Evolutionary conservation across 2,113 vertebrate species (phyloP).

Genomic region (Neomonachus schauinslandi): DNA sequence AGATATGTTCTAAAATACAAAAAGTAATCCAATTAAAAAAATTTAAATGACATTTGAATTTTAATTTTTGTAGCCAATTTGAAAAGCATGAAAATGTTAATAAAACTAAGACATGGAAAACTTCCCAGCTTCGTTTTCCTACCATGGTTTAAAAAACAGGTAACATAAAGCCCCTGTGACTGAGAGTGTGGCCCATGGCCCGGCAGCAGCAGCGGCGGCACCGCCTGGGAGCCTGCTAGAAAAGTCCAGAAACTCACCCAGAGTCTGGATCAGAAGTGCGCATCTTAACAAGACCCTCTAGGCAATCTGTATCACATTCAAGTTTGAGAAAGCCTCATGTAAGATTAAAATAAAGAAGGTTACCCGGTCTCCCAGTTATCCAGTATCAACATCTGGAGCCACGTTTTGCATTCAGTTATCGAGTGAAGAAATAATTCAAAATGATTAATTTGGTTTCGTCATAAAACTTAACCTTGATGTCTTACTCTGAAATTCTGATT

Average conservation of each 20-base stretch:
- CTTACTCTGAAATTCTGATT: slow-evolving; percentile 31
- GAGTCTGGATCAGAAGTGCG: background rate
- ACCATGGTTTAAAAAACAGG: background rate
- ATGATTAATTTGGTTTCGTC: slow-evolving; percentile 29
- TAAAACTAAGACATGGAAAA: background rate
- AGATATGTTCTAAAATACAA: background rate
- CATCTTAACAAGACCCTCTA: background rate
- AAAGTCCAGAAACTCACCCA: background rate
- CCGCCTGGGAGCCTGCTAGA: background rate
- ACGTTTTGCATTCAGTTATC: background rate
- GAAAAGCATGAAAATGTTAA: background rate
- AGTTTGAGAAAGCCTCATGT: background rate
- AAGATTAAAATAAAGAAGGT: background rate
- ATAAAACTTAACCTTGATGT: background rate
- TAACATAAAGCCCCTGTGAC: background rate
- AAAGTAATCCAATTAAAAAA: background rate
- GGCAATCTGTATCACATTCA: background rate
- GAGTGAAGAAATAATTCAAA: slow-evolving; percentile 9
- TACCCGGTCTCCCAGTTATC: background rate
- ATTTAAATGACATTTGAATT: background rate
- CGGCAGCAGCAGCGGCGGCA: background rate
- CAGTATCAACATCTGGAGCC: background rate
- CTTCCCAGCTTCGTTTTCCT: background rate
- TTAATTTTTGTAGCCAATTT: background rate
- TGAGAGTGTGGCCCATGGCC: background rate